A percentile compares a stretch with the other conserved stretches of the same genome.
Conservation (phyloP, 2,888 invertebrate genomes). For the Thysanoteuthis rhombus region DNA sequence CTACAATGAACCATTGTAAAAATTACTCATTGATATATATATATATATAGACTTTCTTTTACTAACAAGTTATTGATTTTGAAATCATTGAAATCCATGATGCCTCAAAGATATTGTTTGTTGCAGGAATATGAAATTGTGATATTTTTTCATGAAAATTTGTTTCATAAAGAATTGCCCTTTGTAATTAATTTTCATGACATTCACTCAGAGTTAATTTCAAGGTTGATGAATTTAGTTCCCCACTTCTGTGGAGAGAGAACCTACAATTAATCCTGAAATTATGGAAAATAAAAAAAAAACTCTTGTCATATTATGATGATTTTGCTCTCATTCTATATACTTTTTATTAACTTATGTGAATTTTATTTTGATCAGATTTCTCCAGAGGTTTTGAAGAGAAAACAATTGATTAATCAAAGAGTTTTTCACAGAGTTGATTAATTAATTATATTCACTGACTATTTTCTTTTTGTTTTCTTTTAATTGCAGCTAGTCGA, state of each 20-base stretch:
- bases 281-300: neutral
- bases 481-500: constrained; percentile 75
- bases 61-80: too few relatives aligned
- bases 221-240: neutral
- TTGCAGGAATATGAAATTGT: too few relatives aligned
- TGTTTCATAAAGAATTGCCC: too few relatives aligned
- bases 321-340: neutral
- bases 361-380: neutral
- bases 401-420: neutral
- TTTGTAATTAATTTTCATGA: neutral
- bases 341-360: neutral
- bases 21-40: too few relatives aligned
- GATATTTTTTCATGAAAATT: too few relatives aligned
- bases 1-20: too few relatives aligned
- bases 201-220: neutral
- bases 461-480: neutral
- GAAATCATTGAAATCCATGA: too few relatives aligned
- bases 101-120: too few relatives aligned
- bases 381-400: neutral
- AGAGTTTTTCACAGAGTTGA: neutral
- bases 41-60: too few relatives aligned
- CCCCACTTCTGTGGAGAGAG: neutral
- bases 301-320: neutral
- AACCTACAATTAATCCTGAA: neutral
- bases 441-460: neutral